Evolutionary conservation across 2,888 invertebrate species (phyloP), one percentile per base, ranked within the genome.

Genomic region (Meghimatium bilineatum): DNA sequence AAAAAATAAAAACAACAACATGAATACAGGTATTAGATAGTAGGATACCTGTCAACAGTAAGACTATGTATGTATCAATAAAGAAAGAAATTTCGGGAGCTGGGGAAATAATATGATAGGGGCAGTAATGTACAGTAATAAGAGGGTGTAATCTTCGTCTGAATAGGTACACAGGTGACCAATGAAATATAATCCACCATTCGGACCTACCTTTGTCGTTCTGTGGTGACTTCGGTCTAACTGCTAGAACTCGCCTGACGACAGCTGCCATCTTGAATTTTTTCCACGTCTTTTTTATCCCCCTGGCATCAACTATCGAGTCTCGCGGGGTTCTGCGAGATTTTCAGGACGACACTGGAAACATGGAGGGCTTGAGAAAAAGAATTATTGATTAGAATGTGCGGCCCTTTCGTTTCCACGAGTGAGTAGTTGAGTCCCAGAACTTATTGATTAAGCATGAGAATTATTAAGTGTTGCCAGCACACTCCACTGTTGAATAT

Each of bases 261-360:
- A 80, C 75, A 26, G 75, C 75, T 49, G 82, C 82, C 80, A 79
- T 84, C 56, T 84, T 84, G 79, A 44, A 80, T 74, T 44, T 74
- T 52, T 75, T 52, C 20, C 8, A 36, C 36, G 1, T 12, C 20
- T 26, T 66, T 75, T 76, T 32, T 49, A 44, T 32, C 67, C 34
- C 52, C 23, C 32, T 44, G 49, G 20, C 75, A 49, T 20, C 52
- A 32, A 52, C 36, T 63, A 34, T n/a, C n/a, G 29, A 38, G 52
- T 71, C 80, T 80, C 80, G 80, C 80, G 80, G n/a, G 49, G n/a
- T 26, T 69, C 52, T 69, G 29, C 69, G 79, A 80, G 80, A 71
- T 36, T 71, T 80, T 34, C 69, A 80, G 52, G 49, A 69, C 34
- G 80, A 34, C 67, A 56, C 36, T 52, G 80, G 56, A 69, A 80